These are phyloP conservation scores for Lepidocyrtinus sp. DNA, from an alignment of 2,888 invertebrate species.

Conservation along the genomic window DNA sequence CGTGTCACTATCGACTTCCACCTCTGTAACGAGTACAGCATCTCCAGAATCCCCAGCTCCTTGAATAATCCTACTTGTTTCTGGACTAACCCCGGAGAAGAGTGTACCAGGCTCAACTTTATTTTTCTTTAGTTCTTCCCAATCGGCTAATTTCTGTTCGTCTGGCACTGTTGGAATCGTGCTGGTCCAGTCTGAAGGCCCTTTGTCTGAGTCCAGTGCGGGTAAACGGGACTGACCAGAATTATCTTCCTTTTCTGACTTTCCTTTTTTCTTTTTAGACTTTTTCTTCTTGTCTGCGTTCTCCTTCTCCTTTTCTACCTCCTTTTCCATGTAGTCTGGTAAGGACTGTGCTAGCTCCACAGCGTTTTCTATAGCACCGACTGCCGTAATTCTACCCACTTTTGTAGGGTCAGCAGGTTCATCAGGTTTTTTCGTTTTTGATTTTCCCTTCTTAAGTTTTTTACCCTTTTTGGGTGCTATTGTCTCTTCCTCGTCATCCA, in stretches of 20 bases:
- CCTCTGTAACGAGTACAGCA: no score
- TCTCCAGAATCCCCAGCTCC: no score
- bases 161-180: no score
- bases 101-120: no score
- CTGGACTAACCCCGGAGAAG: no score
- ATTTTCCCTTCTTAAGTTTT: background rate
- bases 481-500: background rate
- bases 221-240: no score
- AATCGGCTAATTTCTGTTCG: background rate
- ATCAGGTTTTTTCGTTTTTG: background rate
- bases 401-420: constrained; percentile 33
- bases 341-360: constrained; percentile 25
- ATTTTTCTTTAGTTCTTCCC: no score
- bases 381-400: constrained; percentile 45
- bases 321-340: background rate
- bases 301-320: constrained; percentile 29
- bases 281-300: constrained; percentile 17
- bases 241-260: constrained; percentile 16
- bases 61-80: no score
- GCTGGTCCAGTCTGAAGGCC: no score
- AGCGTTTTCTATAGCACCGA: constrained; percentile 36
- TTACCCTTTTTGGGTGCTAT: background rate
- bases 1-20: no score
- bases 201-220: no score
- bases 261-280: constrained; percentile 21